These are phyloP conservation scores for Trissoscelio sp. DNA, from an alignment of 2,888 invertebrate genomes.

Conservation along the genomic window DNA sequence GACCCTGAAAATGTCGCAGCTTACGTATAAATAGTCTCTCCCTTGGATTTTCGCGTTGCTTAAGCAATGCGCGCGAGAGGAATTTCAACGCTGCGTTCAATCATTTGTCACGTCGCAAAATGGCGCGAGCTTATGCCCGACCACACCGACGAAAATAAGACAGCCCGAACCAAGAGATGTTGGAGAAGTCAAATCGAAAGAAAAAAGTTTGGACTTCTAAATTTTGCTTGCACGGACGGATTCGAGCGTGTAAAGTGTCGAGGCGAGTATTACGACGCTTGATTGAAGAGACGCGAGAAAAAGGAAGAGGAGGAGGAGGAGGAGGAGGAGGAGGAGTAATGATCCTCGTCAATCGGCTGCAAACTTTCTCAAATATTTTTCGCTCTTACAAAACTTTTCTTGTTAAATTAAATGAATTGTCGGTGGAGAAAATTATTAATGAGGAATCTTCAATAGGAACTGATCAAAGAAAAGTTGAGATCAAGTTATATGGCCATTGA, in stretches of 20 bases:
- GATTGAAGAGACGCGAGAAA: neutral
- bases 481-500: too few species aligned
- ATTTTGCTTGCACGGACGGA: neutral
- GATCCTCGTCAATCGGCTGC: neutral
- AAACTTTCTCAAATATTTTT: neutral
- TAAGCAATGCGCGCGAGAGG: constrained; percentile 19
- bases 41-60: constrained; percentile 31
- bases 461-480: too few species aligned
- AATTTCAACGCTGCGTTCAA: constrained; percentile 60
- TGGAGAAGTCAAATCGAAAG: constrained; percentile 33
- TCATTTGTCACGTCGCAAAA: constrained; percentile 62
- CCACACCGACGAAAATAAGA: constrained; percentile 50
- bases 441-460: too few species aligned
- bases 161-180: constrained; percentile 3
- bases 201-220: constrained; percentile 19
- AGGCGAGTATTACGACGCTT: neutral
- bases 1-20: constrained; percentile 48
- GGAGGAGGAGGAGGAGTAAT: neutral
- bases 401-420: neutral
- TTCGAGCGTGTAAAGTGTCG: neutral
- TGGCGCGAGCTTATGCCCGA: constrained; percentile 37
- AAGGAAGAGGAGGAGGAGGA: neutral
- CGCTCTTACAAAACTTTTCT: neutral
- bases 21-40: constrained; percentile 47
- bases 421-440: too few species aligned